These are phyloP conservation scores for Stomorhina lunata DNA, from an alignment of 2,888 invertebrate genomes.

Conservation along the genomic window DNA sequence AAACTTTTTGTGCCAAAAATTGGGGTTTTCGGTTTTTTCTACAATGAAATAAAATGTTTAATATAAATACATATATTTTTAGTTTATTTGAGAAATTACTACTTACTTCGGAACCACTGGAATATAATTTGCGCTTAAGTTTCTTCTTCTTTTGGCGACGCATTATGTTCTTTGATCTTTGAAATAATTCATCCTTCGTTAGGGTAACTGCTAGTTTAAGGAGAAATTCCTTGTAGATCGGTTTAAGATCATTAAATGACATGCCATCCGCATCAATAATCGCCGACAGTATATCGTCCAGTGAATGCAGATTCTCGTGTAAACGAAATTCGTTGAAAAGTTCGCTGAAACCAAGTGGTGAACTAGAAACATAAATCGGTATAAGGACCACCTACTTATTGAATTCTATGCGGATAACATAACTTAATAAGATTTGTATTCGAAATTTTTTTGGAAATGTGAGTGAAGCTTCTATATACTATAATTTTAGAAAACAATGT, in stretches of 20 bases:
- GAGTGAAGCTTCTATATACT: too few relatives aligned
- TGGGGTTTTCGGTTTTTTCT: constrained; percentile 83
- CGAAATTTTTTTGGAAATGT: too few relatives aligned
- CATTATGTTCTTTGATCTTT: constrained; percentile 94
- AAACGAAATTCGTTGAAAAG: constrained; percentile 92
- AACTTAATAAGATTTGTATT: too few relatives aligned
- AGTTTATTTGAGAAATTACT: background rate
- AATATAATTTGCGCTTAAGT: constrained; percentile 81
- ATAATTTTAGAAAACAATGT: too few relatives aligned
- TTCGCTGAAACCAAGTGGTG: constrained; percentile 92
- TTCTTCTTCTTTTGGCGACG: constrained; percentile 88
- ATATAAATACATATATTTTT: background rate
- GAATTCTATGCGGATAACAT: constrained; percentile 23
- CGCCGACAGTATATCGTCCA: constrained; percentile 92
- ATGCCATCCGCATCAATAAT: constrained; percentile 95
- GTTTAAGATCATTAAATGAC: constrained; percentile 95
- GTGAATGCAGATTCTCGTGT: constrained; percentile 92
- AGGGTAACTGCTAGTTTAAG: constrained; percentile 92
- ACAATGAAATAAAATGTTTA: background rate
- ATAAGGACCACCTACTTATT: constrained; percentile 64
- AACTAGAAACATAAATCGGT: constrained; percentile 81
- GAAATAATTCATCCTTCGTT: constrained; percentile 95
- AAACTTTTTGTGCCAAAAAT: constrained; percentile 83
- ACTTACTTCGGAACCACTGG: constrained; percentile 71
- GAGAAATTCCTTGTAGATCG: constrained; percentile 94